Percentiles rank a stretch among this genome's conserved stretches.
Conservation (phyloP, 2,113 vertebrate species). For the Dermatemys mawii region DNA sequence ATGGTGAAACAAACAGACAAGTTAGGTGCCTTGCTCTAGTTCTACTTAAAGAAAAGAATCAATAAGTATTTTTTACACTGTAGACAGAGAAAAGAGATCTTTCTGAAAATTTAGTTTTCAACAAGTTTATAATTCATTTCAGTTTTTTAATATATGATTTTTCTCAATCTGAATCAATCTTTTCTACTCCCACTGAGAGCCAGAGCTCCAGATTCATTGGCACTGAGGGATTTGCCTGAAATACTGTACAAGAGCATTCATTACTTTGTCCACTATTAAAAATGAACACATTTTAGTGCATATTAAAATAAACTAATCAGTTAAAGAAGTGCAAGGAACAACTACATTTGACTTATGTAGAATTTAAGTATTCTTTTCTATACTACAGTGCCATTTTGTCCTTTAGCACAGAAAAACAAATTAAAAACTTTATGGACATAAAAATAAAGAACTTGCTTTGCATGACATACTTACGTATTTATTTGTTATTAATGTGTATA, state of each 20-base stretch:
- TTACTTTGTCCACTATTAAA: neutral
- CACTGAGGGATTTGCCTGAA: neutral
- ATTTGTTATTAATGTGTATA: neutral
- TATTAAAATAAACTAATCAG: neutral
- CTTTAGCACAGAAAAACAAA: neutral
- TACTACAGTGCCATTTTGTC: neutral
- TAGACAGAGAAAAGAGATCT: neutral
- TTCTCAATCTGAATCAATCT: neutral
- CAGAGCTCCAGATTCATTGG: neutral
- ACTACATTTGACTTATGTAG: neutral
- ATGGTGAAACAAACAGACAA: neutral
- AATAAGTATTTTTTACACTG: neutral
- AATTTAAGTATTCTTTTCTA: neutral
- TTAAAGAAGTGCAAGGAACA: neutral
- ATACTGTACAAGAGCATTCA: neutral
- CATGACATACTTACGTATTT: conserved; percentile 26
- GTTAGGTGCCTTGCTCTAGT: accelerated
- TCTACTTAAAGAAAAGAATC: neutral
- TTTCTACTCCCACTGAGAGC: neutral
- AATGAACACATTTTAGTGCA: neutral
- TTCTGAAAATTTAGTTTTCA: neutral
- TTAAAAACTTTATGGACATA: neutral
- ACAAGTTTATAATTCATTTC: neutral
- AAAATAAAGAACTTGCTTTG: neutral
- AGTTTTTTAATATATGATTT: neutral